A percentile compares a stretch with the other conserved stretches of the same genome.
These are phyloP conservation scores for Bradypodion ventrale DNA, from an alignment of 2,797 vertebrate species.

Conservation along the genomic window DNA sequence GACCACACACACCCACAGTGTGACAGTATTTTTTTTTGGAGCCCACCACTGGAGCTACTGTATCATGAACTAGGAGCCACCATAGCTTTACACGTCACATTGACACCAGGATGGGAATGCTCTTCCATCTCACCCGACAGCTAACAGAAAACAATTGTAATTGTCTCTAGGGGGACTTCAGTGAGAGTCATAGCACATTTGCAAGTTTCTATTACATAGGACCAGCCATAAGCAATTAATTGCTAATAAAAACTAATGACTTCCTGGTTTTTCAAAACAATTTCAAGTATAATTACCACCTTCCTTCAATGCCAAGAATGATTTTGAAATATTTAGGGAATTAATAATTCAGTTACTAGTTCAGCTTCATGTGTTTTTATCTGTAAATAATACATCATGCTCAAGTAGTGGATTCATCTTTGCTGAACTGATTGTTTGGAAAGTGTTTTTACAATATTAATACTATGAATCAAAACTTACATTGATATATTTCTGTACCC, in stretches of 20 bases:
- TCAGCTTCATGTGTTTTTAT: not conserved
- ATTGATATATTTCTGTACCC: no score
- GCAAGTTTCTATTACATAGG: not conserved
- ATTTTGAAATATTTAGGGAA: slow-evolving; percentile 16
- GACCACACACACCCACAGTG: no score
- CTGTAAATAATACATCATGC: slow-evolving; percentile 16
- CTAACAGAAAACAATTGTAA: not conserved
- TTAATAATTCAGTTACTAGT: slow-evolving; percentile 23
- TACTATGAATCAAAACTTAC: no score
- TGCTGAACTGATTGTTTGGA: slow-evolving; percentile 15
- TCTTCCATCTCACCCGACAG: slow-evolving; percentile 19
- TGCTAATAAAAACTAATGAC: slow-evolving; percentile 15
- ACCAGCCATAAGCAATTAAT: slow-evolving; percentile 28
- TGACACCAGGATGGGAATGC: not conserved
- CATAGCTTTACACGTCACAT: not conserved
- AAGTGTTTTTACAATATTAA: no score
- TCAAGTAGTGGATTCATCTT: not conserved
- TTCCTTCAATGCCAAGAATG: slow-evolving; percentile 19
- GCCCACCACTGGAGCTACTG: not conserved
- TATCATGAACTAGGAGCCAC: not conserved
- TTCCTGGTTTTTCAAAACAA: slow-evolving; percentile 2
- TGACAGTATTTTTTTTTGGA: no score
- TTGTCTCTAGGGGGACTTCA: slow-evolving; percentile 17
- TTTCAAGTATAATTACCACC: slow-evolving; percentile 30
- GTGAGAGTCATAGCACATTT: not conserved